Conservation (phyloP, 2,888 invertebrate species). For the Yponomeuta sedellus region DNA sequence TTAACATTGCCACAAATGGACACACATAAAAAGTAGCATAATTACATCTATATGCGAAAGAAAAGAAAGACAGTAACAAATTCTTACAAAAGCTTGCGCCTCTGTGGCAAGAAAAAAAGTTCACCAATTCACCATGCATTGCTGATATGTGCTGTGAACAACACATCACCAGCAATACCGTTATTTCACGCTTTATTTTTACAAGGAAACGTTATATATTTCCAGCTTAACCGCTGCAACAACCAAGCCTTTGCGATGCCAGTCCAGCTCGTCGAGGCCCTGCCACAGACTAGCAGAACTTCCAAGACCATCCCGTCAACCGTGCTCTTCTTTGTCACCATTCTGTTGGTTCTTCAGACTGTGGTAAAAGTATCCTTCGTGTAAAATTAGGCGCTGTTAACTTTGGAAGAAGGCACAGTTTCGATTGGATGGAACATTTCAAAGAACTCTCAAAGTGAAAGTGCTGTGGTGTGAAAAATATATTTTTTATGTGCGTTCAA, state of each 20-base stretch:
- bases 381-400: conserved; percentile 25
- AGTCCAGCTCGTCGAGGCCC: conserved; percentile 25
- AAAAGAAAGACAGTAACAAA: too few species aligned
- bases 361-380: conserved; percentile 58
- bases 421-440: neutral
- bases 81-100: too few species aligned
- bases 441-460: conserved; percentile 8
- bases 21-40: too few species aligned
- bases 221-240: conserved; percentile 61
- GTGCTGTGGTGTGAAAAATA: neutral
- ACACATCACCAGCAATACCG: too few species aligned
- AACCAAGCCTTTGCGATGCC: conserved; percentile 58
- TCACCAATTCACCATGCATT: too few species aligned
- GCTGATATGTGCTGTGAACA: too few species aligned
- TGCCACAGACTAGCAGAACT: conserved; percentile 37
- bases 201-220: conserved; percentile 17
- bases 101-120: too few species aligned
- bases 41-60: too few species aligned
- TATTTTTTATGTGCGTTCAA: conserved; percentile 15
- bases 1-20: too few species aligned
- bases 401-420: neutral
- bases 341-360: conserved; percentile 57
- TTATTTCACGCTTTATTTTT: too few species aligned
- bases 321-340: conserved; percentile 58
- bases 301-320: conserved; percentile 42